Evolutionary conservation across 2,888 invertebrate species (phyloP).

Genomic region (Papilio gigon): DNA sequence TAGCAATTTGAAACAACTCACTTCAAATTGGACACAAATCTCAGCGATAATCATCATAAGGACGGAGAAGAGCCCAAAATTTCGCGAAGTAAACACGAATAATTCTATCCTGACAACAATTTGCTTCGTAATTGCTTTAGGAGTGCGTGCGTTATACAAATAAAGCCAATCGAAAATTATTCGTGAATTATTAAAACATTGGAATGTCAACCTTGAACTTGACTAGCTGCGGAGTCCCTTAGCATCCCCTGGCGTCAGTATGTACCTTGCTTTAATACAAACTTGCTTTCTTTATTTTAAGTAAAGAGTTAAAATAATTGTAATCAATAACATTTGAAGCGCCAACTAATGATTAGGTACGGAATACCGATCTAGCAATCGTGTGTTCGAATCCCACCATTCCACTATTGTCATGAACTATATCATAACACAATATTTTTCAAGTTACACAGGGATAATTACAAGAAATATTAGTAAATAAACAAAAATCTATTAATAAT

Average conservation of each 20-base stretch:
- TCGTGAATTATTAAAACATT: slow-evolving; percentile 42
- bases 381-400: too few relatives aligned
- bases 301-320: too few relatives aligned
- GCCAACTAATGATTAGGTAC: too few relatives aligned
- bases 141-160: slow-evolving; percentile 33
- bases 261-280: too few relatives aligned
- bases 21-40: slow-evolving; percentile 6
- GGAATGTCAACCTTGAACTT: slow-evolving; percentile 56
- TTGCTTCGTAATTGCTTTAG: slow-evolving; percentile 29
- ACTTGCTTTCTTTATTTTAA: too few relatives aligned
- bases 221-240: slow-evolving; percentile 15
- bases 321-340: too few relatives aligned
- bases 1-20: neutral
- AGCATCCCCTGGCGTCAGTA: neutral
- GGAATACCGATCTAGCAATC: too few relatives aligned
- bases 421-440: too few relatives aligned
- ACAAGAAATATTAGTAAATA: too few relatives aligned
- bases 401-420: too few relatives aligned
- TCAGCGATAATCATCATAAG: slow-evolving; percentile 15
- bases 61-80: slow-evolving; percentile 9
- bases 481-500: too few relatives aligned
- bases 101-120: slow-evolving; percentile 30
- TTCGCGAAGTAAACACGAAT: slow-evolving; percentile 32
- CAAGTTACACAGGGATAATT: too few relatives aligned
- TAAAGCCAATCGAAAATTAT: slow-evolving; percentile 39